Evolutionary conservation across 2,113 vertebrate species (phyloP), one percentile per base, ranked within the genome.

Genomic region (Pampusana beccarii): DNA sequence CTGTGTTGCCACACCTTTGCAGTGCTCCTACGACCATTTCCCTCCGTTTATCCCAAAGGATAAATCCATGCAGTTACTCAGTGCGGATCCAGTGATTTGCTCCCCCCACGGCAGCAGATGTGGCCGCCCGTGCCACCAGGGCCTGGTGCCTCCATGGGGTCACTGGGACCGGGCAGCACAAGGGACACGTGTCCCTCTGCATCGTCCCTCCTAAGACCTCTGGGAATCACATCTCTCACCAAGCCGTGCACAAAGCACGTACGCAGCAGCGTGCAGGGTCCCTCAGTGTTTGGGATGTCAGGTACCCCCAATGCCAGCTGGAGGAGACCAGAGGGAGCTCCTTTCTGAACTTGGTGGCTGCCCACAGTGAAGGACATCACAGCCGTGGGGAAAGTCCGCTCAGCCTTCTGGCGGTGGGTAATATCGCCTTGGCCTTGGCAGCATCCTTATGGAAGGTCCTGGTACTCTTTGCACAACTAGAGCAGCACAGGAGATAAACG

Each of bases 71-170:
- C 18, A 19, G 46, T 24, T 75, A 17, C 44, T 50, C 20, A 31
- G 31, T 70, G 51, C 24, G 9, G 28, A 46, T 53, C 12, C 2
- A 1, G 28, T 26, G 44, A 33, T 71, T 38, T 75, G 3, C 33
- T 65, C 29, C n/a, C 42, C 4, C 10, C 36, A 9, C 0, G 0
- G 60, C 53, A 42, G 48, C 34, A 61, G 62, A 65, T 2, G 1
- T 15, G 71, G 42, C 66, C 18, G 2, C 53, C 46, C 6, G 1
- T 14, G 12, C 3, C 1, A 16, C 28, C 0, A 0, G 33, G 33
- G 33, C n/a, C 29, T 51, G 34, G n/a, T n/a, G 8, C 8, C 2
- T 33, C 40, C 34, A 21, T 4, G 7, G 40, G 34, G 10, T 38
- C 7, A 0, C 42, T 54, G 54, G 53, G 46, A 58, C 58, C 21